These are phyloP conservation scores for Andrena minutula DNA, from an alignment of 2,888 invertebrate genomes.

Conservation along the genomic window DNA sequence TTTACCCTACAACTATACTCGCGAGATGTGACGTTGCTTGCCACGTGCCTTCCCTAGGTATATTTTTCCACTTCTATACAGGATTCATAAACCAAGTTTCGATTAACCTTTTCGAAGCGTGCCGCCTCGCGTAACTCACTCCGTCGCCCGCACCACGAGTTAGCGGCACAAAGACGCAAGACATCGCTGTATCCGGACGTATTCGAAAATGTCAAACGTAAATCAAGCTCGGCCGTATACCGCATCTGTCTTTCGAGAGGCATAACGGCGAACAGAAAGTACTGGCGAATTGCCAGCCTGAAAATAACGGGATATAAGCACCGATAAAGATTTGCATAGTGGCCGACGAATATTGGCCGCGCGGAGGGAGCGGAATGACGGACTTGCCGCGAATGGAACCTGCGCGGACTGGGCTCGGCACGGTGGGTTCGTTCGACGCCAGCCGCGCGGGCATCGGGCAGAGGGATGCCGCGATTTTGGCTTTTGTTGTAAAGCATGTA, in stretches of 20 bases:
- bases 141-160: too few relatives aligned
- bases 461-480: too few relatives aligned
- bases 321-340: slow-evolving; percentile 46
- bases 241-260: slow-evolving; percentile 29
- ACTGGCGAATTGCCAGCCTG: slow-evolving; percentile 68
- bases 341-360: neutral
- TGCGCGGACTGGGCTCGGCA: neutral
- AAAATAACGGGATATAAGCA: slow-evolving; percentile 67
- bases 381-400: neutral
- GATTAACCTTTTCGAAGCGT: too few relatives aligned
- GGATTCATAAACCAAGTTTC: too few relatives aligned
- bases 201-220: neutral
- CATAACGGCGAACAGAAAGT: slow-evolving; percentile 36
- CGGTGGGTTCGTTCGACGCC: neutral
- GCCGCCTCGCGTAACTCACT: too few relatives aligned
- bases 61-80: too few relatives aligned
- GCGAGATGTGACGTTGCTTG: too few relatives aligned
- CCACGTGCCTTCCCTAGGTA: too few relatives aligned
- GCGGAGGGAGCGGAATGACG: neutral
- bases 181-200: too few relatives aligned
- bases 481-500: neutral
- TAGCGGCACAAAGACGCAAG: too few relatives aligned
- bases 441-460: neutral
- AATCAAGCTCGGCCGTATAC: neutral
- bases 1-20: too few relatives aligned